Evolutionary conservation across 1,140 invertebrate species (phyloP), one percentile per base, ranked within the genome.

Genomic region (Drosophila parabipectinata): DNA sequence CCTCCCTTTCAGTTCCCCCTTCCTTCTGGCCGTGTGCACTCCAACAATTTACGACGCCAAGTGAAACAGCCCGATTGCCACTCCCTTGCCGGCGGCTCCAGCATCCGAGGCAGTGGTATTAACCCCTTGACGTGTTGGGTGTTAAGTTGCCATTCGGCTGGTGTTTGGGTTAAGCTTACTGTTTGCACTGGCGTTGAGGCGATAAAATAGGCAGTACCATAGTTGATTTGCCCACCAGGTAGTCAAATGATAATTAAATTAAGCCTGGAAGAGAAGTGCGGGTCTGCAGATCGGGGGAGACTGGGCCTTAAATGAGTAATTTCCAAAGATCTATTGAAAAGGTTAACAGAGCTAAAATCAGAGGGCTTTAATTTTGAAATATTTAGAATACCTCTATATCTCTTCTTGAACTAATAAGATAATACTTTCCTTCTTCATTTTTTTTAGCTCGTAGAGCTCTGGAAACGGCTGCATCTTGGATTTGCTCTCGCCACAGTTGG

Each of bases 121-220:
- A 90, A 90, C 81, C 81, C 81, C 81, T 85, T 90, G 85, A 76
- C 87, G 87, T 84, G 72, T 90, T 71, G 69, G 88, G 79, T 88
- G 83, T 88, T 88, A 88, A 88, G 67, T 88, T 88, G 83, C 79
- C 82, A 73, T 85, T 88, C 72, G 62, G 50, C 67, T 87, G 82
- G 82, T 90, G 87, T 90, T 87, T 88, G 82, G 87, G 87, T 90
- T 90, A 90, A 90, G 87, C 87, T 72, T 76, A 67, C 71, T 90
- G 88, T 90, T 90, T 90, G 83, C 79, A 57, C 51, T 34, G 41
- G 32, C 66, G 62, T 48, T 53, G 61, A 72, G 66, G 73, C 67
- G 85, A 88, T 90, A 88, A 90, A 89, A 72, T 4, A 44, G 45
- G 39, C 44, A 47, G 44, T 41, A 52, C 53, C 69, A 50, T 44